phyloP scores from a whole-genome alignment of 1,140 invertebrate genomes.

The Myzus persicae region DNA sequence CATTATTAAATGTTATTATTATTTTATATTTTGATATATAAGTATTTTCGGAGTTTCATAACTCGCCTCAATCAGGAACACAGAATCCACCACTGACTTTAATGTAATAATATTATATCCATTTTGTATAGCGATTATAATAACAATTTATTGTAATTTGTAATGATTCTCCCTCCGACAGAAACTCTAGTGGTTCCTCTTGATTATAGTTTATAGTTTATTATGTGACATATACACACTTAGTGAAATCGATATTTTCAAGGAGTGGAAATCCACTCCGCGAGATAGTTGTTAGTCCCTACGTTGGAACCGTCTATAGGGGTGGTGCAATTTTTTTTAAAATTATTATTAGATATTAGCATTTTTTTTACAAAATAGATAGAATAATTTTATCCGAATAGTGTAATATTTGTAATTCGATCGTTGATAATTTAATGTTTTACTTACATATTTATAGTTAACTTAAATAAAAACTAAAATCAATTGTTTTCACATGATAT shows the following conservation, averaged over 20 bases:
- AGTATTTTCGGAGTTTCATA: neutral
- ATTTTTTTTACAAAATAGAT: no score
- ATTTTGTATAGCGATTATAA: neutral
- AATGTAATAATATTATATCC: neutral
- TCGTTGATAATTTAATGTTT: neutral
- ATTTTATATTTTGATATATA: neutral
- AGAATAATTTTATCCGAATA: neutral
- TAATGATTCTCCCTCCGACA: neutral
- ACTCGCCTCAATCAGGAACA: neutral
- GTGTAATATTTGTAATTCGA: neutral
- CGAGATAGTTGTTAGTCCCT: neutral
- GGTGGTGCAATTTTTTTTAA: neutral
- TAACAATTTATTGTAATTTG: neutral
- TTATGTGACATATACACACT: neutral
- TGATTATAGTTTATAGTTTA: neutral
- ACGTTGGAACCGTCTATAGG: neutral
- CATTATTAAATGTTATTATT: neutral
- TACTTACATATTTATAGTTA: slow-evolving; percentile 4
- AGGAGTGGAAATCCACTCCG: neutral
- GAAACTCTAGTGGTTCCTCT: neutral
- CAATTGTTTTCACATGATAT: neutral
- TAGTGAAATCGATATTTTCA: neutral
- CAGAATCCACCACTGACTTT: neutral
- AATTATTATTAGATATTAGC: neutral
- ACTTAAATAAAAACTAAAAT: neutral